Evolutionary conservation across 2,888 invertebrate genomes (phyloP).

Genomic region (Phlogophora meticulosa): DNA sequence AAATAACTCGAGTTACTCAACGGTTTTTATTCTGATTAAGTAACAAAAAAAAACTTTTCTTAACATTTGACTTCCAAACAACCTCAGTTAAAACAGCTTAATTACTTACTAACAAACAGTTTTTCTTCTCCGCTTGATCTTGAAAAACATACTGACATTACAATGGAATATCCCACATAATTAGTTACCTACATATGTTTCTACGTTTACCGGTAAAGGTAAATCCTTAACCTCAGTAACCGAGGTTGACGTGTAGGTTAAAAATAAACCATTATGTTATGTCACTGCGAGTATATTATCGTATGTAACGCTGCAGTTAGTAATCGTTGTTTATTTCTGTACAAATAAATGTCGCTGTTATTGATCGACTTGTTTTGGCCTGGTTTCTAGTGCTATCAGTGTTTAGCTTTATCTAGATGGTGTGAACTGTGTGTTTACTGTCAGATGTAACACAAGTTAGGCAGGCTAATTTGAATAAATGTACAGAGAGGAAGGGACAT

Average conservation of each 20-base stretch:
- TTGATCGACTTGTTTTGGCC: slow-evolving; percentile 31
- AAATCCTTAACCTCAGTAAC: slow-evolving; percentile 55
- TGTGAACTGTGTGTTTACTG: slow-evolving; percentile 8
- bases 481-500: too few species aligned
- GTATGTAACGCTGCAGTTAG: slow-evolving; percentile 39
- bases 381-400: slow-evolving; percentile 6
- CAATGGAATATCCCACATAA: slow-evolving; percentile 32
- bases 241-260: slow-evolving; percentile 58
- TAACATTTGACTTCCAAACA: slow-evolving; percentile 22
- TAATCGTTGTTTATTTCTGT: slow-evolving; percentile 30
- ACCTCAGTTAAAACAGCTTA: slow-evolving; percentile 10
- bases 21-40: neutral
- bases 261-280: slow-evolving; percentile 55
- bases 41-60: slow-evolving; percentile 23
- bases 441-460: neutral
- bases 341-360: slow-evolving; percentile 12
- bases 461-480: neutral
- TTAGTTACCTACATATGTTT: slow-evolving; percentile 11
- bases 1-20: slow-evolving; percentile 11
- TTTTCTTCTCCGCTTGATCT: slow-evolving; percentile 1
- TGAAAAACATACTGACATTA: slow-evolving; percentile 16
- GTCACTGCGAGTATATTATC: slow-evolving; percentile 15
- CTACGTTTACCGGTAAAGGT: slow-evolving; percentile 35
- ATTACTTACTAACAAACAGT: neutral
- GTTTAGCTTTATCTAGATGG: slow-evolving; percentile 22